Percentiles rank a stretch among this genome's conserved stretches.
These are phyloP conservation scores for Montipora sp. DNA, from an alignment of 64 coral and sea anemone genomes.

Conservation along the genomic window DNA sequence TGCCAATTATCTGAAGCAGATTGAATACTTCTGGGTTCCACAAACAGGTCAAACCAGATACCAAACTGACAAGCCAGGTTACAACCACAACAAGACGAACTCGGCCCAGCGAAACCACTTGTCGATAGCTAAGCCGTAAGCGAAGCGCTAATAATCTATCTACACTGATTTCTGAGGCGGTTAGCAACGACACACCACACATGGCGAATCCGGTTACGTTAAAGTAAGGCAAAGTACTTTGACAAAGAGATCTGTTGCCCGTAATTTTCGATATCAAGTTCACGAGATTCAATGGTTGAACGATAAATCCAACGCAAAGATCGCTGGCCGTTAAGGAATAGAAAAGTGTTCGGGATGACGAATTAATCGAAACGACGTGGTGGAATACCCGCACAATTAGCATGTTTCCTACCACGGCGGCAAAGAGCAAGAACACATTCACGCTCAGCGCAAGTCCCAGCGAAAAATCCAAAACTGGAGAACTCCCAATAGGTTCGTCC, in stretches of 20 bases:
- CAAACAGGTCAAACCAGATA: background rate
- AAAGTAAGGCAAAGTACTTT: background rate
- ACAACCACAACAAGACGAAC: background rate
- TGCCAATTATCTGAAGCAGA: conserved; percentile 5
- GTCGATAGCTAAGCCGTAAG: background rate
- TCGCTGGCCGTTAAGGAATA: conserved; percentile 19
- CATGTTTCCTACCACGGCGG: background rate
- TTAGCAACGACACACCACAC: conserved; percentile 11
- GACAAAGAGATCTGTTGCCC: background rate
- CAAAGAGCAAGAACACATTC: background rate
- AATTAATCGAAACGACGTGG: background rate
- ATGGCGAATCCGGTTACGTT: conserved; percentile 7
- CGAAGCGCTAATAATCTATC: conserved; percentile 26
- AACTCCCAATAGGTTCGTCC: background rate
- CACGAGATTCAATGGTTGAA: conserved; percentile 13
- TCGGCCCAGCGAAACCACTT: background rate
- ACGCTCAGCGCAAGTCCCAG: background rate
- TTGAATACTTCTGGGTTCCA: background rate
- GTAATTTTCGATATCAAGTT: background rate
- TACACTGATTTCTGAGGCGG: conserved; percentile 31
- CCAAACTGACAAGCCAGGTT: conserved; percentile 19
- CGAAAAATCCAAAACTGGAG: background rate
- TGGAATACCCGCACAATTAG: background rate
- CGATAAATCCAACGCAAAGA: conserved; percentile 8
- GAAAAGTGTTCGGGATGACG: conserved; percentile 9